Evolutionary conservation across 2,113 vertebrate genomes (phyloP).

Genomic region (Cyanoderma ruficeps): DNA sequence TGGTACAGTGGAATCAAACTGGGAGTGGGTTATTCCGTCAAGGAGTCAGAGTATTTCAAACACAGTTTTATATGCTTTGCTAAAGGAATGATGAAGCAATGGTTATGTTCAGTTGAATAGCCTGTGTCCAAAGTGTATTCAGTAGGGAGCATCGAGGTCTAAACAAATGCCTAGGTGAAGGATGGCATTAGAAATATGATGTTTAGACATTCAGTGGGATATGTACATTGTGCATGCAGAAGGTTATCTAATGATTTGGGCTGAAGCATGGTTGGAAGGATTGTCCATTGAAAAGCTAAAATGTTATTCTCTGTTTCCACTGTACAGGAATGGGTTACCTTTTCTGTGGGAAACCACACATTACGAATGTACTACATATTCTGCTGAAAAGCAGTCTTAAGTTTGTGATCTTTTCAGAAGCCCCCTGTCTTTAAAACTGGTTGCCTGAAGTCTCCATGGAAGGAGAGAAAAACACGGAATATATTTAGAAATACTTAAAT

Average conservation of each 20-base stretch:
- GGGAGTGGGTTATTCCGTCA: background rate
- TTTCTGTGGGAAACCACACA: background rate
- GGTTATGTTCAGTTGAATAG: background rate
- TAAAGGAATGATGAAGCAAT: background rate
- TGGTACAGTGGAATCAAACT: background rate
- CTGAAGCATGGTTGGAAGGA: background rate
- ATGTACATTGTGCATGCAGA: fast-evolving
- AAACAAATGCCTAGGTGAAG: fast-evolving
- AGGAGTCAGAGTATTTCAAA: background rate
- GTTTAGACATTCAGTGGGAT: background rate
- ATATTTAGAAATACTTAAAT: slow-evolving; percentile 23
- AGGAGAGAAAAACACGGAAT: background rate
- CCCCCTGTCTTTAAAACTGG: background rate
- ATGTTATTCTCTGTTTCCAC: background rate
- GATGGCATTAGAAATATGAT: background rate
- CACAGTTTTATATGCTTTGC: background rate
- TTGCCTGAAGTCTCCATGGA: background rate
- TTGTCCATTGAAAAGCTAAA: background rate
- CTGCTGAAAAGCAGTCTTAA: background rate
- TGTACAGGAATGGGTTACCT: background rate
- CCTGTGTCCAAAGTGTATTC: background rate
- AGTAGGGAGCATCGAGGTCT: background rate
- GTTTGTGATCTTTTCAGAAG: background rate
- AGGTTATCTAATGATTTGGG: background rate
- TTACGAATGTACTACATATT: background rate